Evolutionary conservation across 2,888 invertebrate species (phyloP).

Genomic region (Ichneumoninae sp.): DNA sequence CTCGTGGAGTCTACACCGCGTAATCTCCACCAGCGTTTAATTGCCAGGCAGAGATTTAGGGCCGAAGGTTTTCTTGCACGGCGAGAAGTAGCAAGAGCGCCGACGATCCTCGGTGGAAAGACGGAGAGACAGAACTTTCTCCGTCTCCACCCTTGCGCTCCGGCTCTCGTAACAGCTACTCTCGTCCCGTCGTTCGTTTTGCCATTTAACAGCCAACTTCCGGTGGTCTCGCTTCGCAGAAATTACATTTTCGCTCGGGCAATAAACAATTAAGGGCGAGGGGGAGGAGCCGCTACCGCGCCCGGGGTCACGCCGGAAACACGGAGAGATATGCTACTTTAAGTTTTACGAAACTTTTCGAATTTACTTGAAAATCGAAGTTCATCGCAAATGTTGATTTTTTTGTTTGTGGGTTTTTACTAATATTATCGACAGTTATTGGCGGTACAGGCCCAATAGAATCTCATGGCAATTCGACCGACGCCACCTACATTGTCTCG

Average conservation of each 20-base stretch:
- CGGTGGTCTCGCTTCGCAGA: conserved; percentile 50
- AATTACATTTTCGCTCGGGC: conserved; percentile 58
- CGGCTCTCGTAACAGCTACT: conserved; percentile 30
- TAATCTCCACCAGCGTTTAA: conserved; percentile 67
- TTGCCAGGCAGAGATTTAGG: conserved; percentile 69
- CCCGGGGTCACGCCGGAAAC: conserved; percentile 21
- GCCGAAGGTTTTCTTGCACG: conserved; percentile 51
- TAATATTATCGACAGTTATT: not conserved
- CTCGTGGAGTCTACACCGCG: conserved; percentile 34
- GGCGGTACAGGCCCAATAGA: not conserved
- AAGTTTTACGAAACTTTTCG: not conserved
- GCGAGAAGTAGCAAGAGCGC: conserved; percentile 34
- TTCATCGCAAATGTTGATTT: not conserved
- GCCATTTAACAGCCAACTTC: conserved; percentile 53
- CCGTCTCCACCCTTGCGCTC: conserved; percentile 40
- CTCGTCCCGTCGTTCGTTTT: conserved; percentile 43
- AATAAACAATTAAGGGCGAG: conserved; percentile 54
- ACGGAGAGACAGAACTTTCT: conserved; percentile 46
- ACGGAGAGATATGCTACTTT: not conserved
- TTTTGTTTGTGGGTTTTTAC: not conserved
- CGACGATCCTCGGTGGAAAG: conserved; percentile 9
- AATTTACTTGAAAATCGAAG: not conserved
- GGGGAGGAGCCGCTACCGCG: conserved; percentile 33
- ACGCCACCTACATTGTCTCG: too few relatives aligned
- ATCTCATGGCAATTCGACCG: not conserved